These are phyloP conservation scores for Eleginops maclovinus DNA, from an alignment of 2,113 vertebrate genomes.

Conservation along the genomic window DNA sequence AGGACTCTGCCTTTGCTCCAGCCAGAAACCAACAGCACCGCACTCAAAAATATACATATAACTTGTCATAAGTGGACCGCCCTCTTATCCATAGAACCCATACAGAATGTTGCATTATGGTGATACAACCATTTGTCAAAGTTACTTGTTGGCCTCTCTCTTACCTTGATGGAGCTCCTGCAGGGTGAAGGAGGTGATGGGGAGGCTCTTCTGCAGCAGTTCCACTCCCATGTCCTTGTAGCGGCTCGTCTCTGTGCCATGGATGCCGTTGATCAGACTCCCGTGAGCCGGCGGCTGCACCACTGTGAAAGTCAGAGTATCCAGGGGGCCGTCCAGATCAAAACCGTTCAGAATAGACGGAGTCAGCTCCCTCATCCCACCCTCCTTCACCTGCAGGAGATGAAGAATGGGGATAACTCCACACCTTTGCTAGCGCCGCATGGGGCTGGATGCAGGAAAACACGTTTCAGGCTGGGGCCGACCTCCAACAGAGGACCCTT, in stretches of 20 bases:
- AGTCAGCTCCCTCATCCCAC: conserved; percentile 61
- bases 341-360: conserved; percentile 62
- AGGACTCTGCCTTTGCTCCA: no score
- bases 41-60: no score
- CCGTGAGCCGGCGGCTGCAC: conserved; percentile 65
- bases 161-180: conserved; percentile 74
- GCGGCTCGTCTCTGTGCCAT: conserved; percentile 44
- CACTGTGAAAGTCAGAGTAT: conserved; percentile 70
- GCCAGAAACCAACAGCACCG: no score
- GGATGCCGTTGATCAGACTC: conserved; percentile 67
- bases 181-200: conserved; percentile 74
- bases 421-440: neutral
- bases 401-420: neutral
- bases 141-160: neutral
- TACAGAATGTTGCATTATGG: no score
- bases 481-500: no score
- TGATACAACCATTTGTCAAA: no score
- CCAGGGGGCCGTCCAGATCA: conserved; percentile 71
- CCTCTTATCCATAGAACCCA: no score
- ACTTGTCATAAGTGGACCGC: no score
- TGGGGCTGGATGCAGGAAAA: neutral
- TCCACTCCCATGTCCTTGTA: conserved; percentile 62
- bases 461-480: neutral
- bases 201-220: conserved; percentile 50
- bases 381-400: conserved; percentile 74